Evolutionary conservation across 2,797 vertebrate species (phyloP).

Genomic region (Adrianichthys oophorus): DNA sequence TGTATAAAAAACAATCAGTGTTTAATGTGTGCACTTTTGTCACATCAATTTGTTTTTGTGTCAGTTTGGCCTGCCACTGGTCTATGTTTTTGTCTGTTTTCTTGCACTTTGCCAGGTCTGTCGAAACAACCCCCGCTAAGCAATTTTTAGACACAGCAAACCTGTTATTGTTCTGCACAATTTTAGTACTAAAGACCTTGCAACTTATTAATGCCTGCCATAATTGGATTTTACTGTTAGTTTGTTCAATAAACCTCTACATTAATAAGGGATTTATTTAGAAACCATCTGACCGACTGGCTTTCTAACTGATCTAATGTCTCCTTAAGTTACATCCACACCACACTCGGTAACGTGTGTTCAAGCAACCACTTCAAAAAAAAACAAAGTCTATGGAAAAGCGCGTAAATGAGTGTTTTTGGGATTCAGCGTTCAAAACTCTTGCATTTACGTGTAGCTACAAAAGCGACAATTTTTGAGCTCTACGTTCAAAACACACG

Average conservation of each 20-base stretch:
- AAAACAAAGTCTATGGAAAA: too few species aligned
- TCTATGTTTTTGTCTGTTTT: constrained; percentile 10
- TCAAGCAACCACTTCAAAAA: too few species aligned
- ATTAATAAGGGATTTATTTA: constrained; percentile 16
- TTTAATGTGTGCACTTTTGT: constrained; percentile 44
- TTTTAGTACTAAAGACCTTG: constrained; percentile 13
- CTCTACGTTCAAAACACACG: too few species aligned
- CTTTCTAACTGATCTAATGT: constrained; percentile 29
- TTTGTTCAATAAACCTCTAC: neutral
- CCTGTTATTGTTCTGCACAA: neutral
- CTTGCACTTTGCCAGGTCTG: constrained; percentile 1
- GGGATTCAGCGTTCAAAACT: too few species aligned
- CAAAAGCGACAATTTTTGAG: too few species aligned
- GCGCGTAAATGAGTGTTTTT: too few species aligned
- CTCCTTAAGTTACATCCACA: too few species aligned
- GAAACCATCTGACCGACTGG: constrained; percentile 28
- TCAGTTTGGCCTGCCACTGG: constrained; percentile 21
- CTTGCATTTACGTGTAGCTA: too few species aligned
- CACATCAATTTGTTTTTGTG: constrained; percentile 16
- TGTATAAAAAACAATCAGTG: constrained; percentile 45
- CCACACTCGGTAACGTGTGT: too few species aligned
- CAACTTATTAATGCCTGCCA: neutral
- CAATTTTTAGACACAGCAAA: neutral
- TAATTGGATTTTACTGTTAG: neutral
- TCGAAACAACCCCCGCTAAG: constrained; percentile 1